These are phyloP conservation scores for Scomberomorus guttatus DNA, from an alignment of 2,797 vertebrate species.

Conservation along the genomic window DNA sequence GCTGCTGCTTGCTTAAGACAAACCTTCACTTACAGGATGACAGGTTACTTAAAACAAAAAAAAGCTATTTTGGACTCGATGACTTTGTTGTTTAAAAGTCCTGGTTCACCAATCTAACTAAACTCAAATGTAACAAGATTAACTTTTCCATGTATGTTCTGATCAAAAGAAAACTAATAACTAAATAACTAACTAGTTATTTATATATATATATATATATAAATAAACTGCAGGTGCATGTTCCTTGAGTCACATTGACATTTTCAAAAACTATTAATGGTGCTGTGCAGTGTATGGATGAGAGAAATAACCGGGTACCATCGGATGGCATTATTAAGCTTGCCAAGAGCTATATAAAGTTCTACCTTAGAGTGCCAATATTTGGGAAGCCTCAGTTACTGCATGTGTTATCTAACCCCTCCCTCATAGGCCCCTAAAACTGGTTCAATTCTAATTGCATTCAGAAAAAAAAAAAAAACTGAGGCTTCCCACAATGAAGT, in stretches of 20 bases:
- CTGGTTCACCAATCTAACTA: not conserved
- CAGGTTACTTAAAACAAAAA: not conserved
- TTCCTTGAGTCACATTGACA: conserved; percentile 41
- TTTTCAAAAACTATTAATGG: conserved; percentile 45
- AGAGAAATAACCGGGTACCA: conserved; percentile 17
- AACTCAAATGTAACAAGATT: not conserved
- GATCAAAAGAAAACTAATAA: conserved; percentile 14
- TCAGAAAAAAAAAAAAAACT: not conserved
- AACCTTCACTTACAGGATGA: not conserved
- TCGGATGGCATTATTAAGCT: conserved; percentile 25
- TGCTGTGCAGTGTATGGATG: conserved; percentile 4
- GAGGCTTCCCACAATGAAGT: not conserved
- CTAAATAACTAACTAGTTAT: too few species aligned
- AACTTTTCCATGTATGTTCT: conserved; percentile 1
- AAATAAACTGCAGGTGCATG: conserved; percentile 21
- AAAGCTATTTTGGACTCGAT: not conserved
- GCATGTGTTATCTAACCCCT: conserved; percentile 44
- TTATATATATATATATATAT: too few species aligned
- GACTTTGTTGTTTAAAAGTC: not conserved
- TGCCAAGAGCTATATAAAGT: conserved; percentile 33
- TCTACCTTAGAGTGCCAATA: conserved; percentile 37
- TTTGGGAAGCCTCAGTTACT: conserved; percentile 44
- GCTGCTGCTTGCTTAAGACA: too few species aligned
- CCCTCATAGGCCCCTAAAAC: conserved; percentile 32
- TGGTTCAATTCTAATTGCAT: conserved; percentile 44